A percentile compares a stretch with the other conserved stretches of the same genome.
These are phyloP conservation scores for Fistularia tabacaria DNA, from an alignment of 2,797 vertebrate genomes.

Conservation along the genomic window DNA sequence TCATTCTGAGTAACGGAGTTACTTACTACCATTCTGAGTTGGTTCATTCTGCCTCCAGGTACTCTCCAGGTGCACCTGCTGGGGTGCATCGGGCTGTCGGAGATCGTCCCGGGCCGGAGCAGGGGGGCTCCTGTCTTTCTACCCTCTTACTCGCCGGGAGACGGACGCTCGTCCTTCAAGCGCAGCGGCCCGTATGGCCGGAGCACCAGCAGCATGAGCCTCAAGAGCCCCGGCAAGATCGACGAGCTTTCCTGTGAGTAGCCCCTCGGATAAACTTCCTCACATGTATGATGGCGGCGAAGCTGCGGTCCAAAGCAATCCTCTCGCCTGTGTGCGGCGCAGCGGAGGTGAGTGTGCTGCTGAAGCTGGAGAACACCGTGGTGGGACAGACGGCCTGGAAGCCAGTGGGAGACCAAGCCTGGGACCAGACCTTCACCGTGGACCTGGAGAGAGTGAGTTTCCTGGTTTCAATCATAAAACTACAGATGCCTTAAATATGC, in stretches of 20 bases:
- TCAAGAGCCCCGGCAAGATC: conserved; percentile 77
- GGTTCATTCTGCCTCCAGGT: conserved; percentile 58
- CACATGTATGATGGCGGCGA: no score
- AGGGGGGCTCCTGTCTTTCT: conserved; percentile 63
- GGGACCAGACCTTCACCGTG: conserved; percentile 85
- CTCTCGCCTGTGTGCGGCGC: conserved; percentile 18
- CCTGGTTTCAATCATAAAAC: no score
- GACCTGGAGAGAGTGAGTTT: conserved; percentile 84
- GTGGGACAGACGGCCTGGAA: conserved; percentile 88
- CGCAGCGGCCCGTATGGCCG: conserved; percentile 81
- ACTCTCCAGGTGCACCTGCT: conserved; percentile 83
- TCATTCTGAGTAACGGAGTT: neutral
- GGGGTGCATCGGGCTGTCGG: conserved; percentile 80
- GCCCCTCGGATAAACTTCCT: neutral
- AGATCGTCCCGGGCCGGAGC: conserved; percentile 80
- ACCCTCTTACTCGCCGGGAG: conserved; percentile 71
- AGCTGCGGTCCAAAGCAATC: neutral
- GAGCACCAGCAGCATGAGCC: conserved; percentile 82
- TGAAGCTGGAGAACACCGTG: conserved; percentile 87
- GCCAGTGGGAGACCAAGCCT: conserved; percentile 76
- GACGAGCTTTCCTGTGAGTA: conserved; percentile 80
- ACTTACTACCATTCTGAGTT: neutral
- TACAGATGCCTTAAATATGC: no score
- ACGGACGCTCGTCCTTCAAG: conserved; percentile 82
- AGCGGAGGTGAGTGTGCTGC: conserved; percentile 85